These are phyloP conservation scores for Telmatherina bonti DNA, from an alignment of 2,797 vertebrate genomes.

Conservation along the genomic window DNA sequence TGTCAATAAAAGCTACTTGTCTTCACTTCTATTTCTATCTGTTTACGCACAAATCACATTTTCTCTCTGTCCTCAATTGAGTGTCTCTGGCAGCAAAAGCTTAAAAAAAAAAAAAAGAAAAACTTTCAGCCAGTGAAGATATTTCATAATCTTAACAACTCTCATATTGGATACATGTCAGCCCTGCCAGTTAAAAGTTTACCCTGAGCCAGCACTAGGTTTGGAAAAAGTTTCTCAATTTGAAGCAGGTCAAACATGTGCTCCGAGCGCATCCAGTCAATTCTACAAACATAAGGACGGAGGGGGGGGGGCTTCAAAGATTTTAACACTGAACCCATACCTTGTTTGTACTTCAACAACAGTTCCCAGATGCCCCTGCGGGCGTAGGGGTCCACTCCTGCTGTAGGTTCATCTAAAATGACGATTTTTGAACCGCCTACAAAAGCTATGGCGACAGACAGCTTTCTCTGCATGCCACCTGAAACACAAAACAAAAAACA, in stretches of 20 bases:
- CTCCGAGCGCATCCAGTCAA: slow-evolving; percentile 24
- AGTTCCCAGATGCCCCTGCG: slow-evolving; percentile 98
- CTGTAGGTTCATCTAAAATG: slow-evolving; percentile 97
- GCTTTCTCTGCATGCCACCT: slow-evolving; percentile 99
- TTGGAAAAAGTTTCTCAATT: slow-evolving; percentile 40
- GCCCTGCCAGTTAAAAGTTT: slow-evolving; percentile 38
- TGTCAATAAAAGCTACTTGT: slow-evolving; percentile 67
- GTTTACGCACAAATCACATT: slow-evolving; percentile 49
- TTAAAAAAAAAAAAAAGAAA: slow-evolving; percentile 22
- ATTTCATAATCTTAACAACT: slow-evolving; percentile 39
- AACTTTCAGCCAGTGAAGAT: not conserved
- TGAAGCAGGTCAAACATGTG: slow-evolving; percentile 37
- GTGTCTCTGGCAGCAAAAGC: slow-evolving; percentile 33
- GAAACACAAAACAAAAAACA: slow-evolving; percentile 24
- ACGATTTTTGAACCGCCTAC: slow-evolving; percentile 96
- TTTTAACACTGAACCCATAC: slow-evolving; percentile 73
- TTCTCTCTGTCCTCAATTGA: slow-evolving; percentile 43
- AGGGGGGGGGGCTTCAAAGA: slow-evolving; percentile 28
- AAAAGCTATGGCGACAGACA: slow-evolving; percentile 97
- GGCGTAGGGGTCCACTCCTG: slow-evolving; percentile 97
- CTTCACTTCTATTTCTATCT: slow-evolving; percentile 53
- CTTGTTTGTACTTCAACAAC: slow-evolving; percentile 95
- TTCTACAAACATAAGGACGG: slow-evolving; percentile 32
- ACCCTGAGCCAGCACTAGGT: slow-evolving; percentile 24
- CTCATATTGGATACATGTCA: slow-evolving; percentile 7